A percentile compares a stretch with the other conserved stretches of the same genome.
These are phyloP conservation scores for Dreissena polymorpha DNA, from an alignment of 1,140 invertebrate species.

Conservation along the genomic window DNA sequence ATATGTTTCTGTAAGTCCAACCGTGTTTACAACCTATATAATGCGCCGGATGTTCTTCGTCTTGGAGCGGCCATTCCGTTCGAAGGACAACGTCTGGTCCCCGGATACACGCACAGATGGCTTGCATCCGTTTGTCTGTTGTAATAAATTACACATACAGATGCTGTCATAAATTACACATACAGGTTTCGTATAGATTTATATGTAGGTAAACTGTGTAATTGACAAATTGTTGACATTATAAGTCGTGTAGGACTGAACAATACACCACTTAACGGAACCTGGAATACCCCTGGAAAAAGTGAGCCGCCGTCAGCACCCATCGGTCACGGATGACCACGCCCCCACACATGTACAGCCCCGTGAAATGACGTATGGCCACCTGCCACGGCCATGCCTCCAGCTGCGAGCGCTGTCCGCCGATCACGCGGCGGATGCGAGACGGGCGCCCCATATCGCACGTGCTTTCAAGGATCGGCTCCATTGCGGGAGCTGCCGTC, in stretches of 20 bases:
- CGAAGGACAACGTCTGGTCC: constrained; percentile 35
- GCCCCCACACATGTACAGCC: constrained; percentile 15
- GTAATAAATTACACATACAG: neutral
- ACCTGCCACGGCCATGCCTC: constrained; percentile 48
- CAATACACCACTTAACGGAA: too few species aligned
- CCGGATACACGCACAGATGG: constrained; percentile 32
- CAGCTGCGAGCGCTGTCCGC: constrained; percentile 11
- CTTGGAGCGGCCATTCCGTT: neutral
- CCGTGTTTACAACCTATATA: neutral
- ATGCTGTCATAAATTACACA: neutral
- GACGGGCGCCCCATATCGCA: constrained; percentile 18
- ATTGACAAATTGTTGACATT: too few species aligned
- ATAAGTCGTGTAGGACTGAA: too few species aligned
- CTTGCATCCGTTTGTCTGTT: neutral
- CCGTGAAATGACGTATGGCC: constrained; percentile 22
- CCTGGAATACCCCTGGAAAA: constrained; percentile 24
- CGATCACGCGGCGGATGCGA: constrained; percentile 39
- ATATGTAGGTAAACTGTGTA: too few species aligned
- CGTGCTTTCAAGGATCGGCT: neutral
- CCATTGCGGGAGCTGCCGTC: neutral
- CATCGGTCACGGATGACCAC: constrained; percentile 26
- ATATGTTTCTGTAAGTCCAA: too few species aligned
- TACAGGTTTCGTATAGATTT: too few species aligned
- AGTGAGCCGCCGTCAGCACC: constrained; percentile 42
- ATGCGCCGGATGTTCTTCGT: constrained; percentile 25